Evolutionary conservation across 30 jellyfish, hydroid and myxozoan species (phyloP).

Genomic region (Hydra vulgaris): DNA sequence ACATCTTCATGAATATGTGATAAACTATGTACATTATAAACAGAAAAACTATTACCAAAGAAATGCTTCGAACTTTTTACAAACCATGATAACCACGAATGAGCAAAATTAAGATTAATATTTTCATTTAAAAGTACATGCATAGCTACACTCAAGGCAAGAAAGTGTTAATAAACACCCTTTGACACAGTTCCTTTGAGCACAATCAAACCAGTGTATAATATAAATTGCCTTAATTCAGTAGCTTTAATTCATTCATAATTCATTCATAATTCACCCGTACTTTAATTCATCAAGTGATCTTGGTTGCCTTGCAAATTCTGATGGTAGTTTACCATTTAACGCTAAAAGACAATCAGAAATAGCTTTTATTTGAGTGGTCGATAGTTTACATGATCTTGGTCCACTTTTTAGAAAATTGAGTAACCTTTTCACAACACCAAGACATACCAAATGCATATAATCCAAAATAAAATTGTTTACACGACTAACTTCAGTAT

Average conservation of each 20-base stretch:
- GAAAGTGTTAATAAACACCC: not conserved
- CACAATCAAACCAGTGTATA: not conserved
- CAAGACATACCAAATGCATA: not conserved
- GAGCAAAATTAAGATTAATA: no score
- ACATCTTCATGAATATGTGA: not conserved
- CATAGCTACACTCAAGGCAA: no score
- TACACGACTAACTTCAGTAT: not conserved
- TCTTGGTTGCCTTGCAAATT: not conserved
- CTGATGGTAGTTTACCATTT: not conserved
- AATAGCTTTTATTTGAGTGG: not conserved
- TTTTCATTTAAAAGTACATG: no score
- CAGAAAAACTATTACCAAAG: not conserved
- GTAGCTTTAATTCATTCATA: no score
- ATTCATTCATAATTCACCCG: no score
- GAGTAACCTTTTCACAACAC: not conserved
- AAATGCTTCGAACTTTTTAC: not conserved
- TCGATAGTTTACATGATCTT: not conserved
- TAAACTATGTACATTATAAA: not conserved
- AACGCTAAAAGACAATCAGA: not conserved
- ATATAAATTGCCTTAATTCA: not conserved
- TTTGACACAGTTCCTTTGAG: not conserved
- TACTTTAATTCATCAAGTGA: not conserved
- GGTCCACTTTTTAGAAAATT: not conserved
- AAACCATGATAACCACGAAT: no score
- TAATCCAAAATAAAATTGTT: not conserved